These are phyloP conservation scores for Camponotus vicinus DNA, from an alignment of 1,140 invertebrate species.

Conservation along the genomic window DNA sequence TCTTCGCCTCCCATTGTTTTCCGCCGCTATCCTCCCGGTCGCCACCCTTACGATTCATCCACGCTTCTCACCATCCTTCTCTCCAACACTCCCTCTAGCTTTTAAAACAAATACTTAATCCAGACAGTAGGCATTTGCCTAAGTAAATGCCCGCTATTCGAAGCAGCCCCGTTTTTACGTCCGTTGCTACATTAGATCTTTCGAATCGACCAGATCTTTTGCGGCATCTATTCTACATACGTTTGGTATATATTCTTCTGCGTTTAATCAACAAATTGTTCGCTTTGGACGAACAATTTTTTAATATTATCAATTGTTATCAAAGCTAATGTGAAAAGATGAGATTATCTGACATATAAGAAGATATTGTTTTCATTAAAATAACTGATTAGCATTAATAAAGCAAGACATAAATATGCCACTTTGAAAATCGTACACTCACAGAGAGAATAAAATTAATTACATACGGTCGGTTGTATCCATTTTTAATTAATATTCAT, in stretches of 20 bases:
- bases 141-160: conserved; percentile 84
- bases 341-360: not conserved
- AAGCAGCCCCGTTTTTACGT: conserved; percentile 80
- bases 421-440: too few species aligned
- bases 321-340: not conserved
- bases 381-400: not conserved
- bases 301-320: not conserved
- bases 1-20: conserved; percentile 61
- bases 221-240: not conserved
- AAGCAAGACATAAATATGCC: not conserved
- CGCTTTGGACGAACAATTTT: not conserved
- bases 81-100: conserved; percentile 79
- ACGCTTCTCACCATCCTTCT: conserved; percentile 68
- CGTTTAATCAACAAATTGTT: conserved; percentile 4
- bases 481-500: not conserved
- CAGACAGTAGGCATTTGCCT: conserved; percentile 84
- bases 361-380: not conserved
- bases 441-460: not conserved
- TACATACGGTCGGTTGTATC: not conserved
- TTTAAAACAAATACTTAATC: conserved; percentile 86
- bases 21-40: conserved; percentile 43
- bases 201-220: conserved; percentile 52
- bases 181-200: conserved; percentile 63
- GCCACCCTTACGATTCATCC: conserved; percentile 52
- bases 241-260: not conserved